Evolutionary conservation across 2,797 vertebrate genomes (phyloP).

Genomic region (Macroramphosus scolopax): DNA sequence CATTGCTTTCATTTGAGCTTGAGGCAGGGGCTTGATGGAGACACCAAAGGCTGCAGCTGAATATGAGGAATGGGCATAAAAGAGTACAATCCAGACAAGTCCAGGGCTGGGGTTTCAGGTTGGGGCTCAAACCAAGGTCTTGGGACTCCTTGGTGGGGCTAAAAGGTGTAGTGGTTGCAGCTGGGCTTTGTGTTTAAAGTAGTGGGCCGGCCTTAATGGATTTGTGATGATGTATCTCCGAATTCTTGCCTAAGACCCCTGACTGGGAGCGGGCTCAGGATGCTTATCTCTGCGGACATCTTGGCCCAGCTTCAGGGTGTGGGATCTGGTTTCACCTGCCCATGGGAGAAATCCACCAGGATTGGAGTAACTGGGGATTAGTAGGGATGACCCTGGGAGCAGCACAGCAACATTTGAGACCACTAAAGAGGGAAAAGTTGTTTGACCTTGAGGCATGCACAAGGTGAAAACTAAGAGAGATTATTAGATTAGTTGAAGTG

Average conservation of each 20-base stretch:
- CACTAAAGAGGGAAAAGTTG: conserved; percentile 86
- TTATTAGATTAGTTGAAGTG: conserved; percentile 82
- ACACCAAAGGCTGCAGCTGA: background rate
- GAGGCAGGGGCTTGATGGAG: background rate
- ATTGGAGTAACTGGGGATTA: conserved; percentile 90
- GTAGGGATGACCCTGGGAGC: conserved; percentile 86
- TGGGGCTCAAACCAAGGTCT: conserved; percentile 56
- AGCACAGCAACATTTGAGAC: conserved; percentile 91
- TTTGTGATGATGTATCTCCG: conserved; percentile 91
- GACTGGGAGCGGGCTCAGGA: conserved; percentile 85
- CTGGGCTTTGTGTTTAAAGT: conserved; percentile 63
- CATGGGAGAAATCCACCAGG: conserved; percentile 84
- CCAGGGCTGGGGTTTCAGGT: conserved; percentile 65
- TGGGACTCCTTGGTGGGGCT: conserved; percentile 24
- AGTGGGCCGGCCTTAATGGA: conserved; percentile 83
- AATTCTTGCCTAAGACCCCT: conserved; percentile 86
- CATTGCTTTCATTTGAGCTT: conserved; percentile 1
- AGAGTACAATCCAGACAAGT: conserved; percentile 13
- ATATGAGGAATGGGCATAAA: conserved; percentile 16
- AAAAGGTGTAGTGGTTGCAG: conserved; percentile 57
- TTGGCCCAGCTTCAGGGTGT: conserved; percentile 86
- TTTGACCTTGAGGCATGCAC: conserved; percentile 83
- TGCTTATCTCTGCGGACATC: conserved; percentile 93
- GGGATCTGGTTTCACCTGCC: conserved; percentile 89
- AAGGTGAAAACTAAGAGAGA: conserved; percentile 84